These are phyloP conservation scores for Gallinago jamesoni DNA, from an alignment of 2,113 vertebrate species.

Conservation along the genomic window DNA sequence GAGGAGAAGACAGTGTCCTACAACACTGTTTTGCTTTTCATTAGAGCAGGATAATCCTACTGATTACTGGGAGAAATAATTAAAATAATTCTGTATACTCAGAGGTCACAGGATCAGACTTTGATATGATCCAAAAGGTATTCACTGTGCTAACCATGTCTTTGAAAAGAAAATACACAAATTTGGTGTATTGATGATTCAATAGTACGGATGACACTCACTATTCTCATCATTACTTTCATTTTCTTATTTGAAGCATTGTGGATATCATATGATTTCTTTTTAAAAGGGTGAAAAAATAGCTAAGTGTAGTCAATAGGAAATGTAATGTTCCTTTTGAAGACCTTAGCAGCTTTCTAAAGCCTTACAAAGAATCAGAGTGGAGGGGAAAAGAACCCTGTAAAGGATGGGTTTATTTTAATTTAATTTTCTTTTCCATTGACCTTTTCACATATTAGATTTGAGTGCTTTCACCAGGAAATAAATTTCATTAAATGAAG, in stretches of 20 bases:
- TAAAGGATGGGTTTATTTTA: background rate
- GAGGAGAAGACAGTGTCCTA: background rate
- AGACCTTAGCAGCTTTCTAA: background rate
- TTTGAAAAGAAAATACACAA: background rate
- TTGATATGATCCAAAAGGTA: background rate
- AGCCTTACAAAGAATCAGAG: background rate
- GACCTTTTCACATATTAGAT: background rate
- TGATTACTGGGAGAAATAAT: background rate
- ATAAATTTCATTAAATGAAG: constrained; percentile 22
- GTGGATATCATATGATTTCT: background rate
- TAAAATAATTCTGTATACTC: background rate
- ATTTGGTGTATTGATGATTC: background rate
- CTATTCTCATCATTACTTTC: background rate
- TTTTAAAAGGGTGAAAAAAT: background rate
- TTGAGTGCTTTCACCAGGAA: constrained; percentile 13
- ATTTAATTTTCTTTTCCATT: background rate
- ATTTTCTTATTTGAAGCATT: background rate
- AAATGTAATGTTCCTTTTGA: background rate
- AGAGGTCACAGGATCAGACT: background rate
- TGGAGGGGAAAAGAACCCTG: background rate
- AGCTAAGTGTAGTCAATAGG: background rate
- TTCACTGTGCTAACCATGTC: background rate
- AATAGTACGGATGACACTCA: background rate
- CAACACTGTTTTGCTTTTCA: background rate
- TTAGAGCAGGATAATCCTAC: background rate